A percentile compares a stretch with the other conserved stretches of the same genome.
These are phyloP conservation scores for Apodemia hepburni DNA, from an alignment of 2,888 invertebrate species.

Conservation along the genomic window DNA sequence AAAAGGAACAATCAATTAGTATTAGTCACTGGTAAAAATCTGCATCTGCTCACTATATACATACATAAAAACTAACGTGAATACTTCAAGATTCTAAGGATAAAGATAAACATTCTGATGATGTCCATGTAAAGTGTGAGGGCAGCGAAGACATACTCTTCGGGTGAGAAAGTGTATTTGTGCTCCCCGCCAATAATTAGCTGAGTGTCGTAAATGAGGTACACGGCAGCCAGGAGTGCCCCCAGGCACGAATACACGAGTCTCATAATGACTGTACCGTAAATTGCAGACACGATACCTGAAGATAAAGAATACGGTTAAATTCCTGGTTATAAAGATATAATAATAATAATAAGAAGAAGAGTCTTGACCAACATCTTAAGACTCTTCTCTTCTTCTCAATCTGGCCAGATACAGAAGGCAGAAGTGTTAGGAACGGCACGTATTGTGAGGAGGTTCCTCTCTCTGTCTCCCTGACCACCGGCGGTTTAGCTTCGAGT, in stretches of 20 bases:
- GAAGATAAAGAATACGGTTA: slow-evolving; percentile 12
- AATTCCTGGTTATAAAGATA: too few species aligned
- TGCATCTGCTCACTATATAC: background rate
- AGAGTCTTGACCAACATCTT: too few species aligned
- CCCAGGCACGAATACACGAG: slow-evolving; percentile 30
- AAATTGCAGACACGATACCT: slow-evolving; percentile 32
- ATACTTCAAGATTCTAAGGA: slow-evolving; percentile 80
- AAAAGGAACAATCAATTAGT: too few species aligned
- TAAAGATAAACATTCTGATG: slow-evolving; percentile 89
- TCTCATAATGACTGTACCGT: slow-evolving; percentile 25
- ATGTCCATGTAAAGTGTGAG: slow-evolving; percentile 91
- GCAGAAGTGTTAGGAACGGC: too few species aligned
- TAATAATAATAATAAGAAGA: too few species aligned
- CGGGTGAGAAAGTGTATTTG: slow-evolving; percentile 90
- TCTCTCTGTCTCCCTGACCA: too few species aligned
- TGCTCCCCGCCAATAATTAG: slow-evolving; percentile 90
- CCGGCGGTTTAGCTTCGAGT: too few species aligned
- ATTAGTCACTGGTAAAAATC: too few species aligned
- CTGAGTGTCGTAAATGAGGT: slow-evolving; percentile 88
- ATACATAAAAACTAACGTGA: background rate
- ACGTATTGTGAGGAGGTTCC: too few species aligned
- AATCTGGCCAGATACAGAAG: too few species aligned
- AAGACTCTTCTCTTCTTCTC: too few species aligned
- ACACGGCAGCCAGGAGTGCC: slow-evolving; percentile 33
- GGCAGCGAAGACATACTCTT: slow-evolving; percentile 93